Conservation (phyloP, 2,797 vertebrate species). For the Pantherophis alleghaniensis region DNA sequence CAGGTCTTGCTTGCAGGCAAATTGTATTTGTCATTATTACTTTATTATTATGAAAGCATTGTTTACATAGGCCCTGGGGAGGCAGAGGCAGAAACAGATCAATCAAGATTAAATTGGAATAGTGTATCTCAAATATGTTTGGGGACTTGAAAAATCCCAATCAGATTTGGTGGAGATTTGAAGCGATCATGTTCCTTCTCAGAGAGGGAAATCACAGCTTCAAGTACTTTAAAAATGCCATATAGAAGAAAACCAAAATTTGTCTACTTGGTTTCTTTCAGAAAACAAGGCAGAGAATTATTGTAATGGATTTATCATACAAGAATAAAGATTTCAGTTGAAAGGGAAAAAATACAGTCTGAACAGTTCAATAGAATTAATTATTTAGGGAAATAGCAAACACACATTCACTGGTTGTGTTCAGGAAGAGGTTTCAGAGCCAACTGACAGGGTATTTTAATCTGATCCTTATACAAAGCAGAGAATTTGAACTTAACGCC, state of each 20-base stretch:
- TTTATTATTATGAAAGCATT: neutral
- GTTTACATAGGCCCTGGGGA: neutral
- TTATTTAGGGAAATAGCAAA: neutral
- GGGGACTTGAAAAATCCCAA: neutral
- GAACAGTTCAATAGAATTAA: neutral
- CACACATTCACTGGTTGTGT: neutral
- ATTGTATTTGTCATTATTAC: neutral
- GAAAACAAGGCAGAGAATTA: neutral
- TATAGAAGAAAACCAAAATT: neutral
- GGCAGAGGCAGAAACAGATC: neutral
- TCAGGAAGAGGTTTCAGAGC: neutral
- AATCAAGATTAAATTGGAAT: neutral
- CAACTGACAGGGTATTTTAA: neutral
- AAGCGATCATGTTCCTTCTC: neutral
- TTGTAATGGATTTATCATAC: neutral
- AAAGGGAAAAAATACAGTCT: neutral
- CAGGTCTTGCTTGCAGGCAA: too few relatives aligned
- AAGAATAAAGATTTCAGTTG: neutral
- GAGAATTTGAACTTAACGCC: neutral
- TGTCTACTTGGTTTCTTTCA: neutral
- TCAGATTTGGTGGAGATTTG: neutral
- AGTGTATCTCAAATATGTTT: neutral
- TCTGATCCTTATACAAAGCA: neutral
- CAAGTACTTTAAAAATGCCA: neutral
- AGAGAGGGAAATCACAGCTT: neutral